A percentile compares a stretch with the other conserved stretches of the same genome.
Evolutionary conservation across 2,888 invertebrate genomes (phyloP).

Genomic region (Rhagium mordax): DNA sequence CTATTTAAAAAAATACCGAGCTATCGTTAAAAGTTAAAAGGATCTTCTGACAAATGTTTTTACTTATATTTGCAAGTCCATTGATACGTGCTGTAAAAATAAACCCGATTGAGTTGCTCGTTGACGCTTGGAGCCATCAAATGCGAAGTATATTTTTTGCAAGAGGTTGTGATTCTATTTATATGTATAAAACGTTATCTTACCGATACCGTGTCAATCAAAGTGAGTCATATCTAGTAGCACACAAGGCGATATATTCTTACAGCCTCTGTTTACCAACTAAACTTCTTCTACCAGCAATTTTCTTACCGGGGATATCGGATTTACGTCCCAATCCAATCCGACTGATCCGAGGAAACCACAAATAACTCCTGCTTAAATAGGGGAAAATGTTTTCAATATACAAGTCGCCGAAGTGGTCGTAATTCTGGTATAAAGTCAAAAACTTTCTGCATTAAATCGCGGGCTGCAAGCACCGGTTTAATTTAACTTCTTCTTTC

Average conservation of each 20-base stretch:
- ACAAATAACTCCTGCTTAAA: slow-evolving; percentile 28
- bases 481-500: slow-evolving; percentile 28
- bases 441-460: slow-evolving; percentile 29
- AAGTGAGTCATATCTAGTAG: neutral
- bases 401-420: slow-evolving; percentile 26
- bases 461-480: slow-evolving; percentile 11
- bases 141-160: neutral
- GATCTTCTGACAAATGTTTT: too few species aligned
- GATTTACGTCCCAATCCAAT: slow-evolving; percentile 7
- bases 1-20: too few species aligned
- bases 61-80: too few species aligned
- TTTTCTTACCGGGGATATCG: slow-evolving; percentile 10
- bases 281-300: neutral
- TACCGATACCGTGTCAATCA: neutral
- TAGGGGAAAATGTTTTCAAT: slow-evolving; percentile 32
- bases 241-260: neutral
- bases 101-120: neutral
- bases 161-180: neutral
- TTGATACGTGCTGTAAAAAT: neutral
- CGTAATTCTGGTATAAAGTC: slow-evolving; percentile 23
- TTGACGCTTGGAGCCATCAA: neutral
- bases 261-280: neutral
- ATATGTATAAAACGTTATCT: neutral
- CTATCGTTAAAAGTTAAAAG: too few species aligned
- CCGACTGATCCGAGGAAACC: slow-evolving; percentile 12